Conservation (phyloP, 2,113 vertebrate species). For the Connochaetes taurinus region DNA sequence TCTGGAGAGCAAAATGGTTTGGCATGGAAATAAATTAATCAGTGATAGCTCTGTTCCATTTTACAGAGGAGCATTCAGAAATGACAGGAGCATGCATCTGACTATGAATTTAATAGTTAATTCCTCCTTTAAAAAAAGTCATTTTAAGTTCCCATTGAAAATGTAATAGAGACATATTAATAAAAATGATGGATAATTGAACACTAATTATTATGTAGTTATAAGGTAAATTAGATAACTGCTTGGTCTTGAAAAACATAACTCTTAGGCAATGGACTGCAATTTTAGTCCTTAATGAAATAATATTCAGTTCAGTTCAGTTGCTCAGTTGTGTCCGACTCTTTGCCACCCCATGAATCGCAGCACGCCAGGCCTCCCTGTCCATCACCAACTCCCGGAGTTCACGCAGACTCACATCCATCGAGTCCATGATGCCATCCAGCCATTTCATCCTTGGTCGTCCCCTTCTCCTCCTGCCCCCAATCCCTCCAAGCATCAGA, state of each 20-base stretch:
- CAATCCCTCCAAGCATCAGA: too few species aligned
- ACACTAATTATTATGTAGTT: background rate
- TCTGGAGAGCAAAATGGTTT: slow-evolving; percentile 60
- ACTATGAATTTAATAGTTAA: background rate
- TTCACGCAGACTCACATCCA: too few species aligned
- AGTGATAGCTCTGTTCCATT: slow-evolving; percentile 28
- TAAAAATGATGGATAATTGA: background rate
- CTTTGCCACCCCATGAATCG: too few species aligned
- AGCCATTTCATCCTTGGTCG: too few species aligned
- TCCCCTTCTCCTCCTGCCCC: too few species aligned
- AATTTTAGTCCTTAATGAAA: background rate
- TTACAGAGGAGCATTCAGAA: slow-evolving; percentile 37
- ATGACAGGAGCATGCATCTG: background rate
- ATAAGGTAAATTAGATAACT: background rate
- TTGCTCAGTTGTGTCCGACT: too few species aligned
- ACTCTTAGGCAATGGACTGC: background rate
- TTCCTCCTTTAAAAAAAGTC: background rate
- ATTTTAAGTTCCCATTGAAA: slow-evolving; percentile 4
- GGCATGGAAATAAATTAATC: slow-evolving; percentile 51
- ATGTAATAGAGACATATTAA: background rate
- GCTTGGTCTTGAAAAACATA: background rate
- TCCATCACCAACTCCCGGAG: too few species aligned
- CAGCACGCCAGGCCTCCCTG: too few species aligned
- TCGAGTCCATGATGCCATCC: too few species aligned
- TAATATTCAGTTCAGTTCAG: background rate